Percentiles rank a stretch among this genome's conserved stretches.
Evolutionary conservation across 2,888 invertebrate species (phyloP).

Genomic region (Uropetala carovei): DNA sequence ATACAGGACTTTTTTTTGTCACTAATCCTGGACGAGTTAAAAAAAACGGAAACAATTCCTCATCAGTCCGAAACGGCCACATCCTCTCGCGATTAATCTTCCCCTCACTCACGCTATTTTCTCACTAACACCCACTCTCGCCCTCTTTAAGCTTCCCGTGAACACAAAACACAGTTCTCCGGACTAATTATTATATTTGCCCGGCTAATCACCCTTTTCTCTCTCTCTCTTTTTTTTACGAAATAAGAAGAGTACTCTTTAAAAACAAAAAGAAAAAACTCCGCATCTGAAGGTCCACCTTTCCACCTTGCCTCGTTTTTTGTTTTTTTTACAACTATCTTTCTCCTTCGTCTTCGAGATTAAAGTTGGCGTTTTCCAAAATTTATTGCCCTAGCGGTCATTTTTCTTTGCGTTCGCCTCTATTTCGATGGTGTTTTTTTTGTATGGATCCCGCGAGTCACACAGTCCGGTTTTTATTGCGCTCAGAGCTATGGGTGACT

Average conservation of each 20-base stretch:
- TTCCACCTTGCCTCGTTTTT: background rate
- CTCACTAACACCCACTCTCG: background rate
- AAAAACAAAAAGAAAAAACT: too few species aligned
- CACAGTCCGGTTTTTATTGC: background rate
- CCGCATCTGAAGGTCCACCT: background rate
- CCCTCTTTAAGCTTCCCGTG: background rate
- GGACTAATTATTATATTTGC: slow-evolving; percentile 34
- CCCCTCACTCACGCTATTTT: slow-evolving; percentile 28
- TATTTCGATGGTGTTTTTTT: background rate
- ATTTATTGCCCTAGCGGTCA: too few species aligned
- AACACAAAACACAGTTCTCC: background rate
- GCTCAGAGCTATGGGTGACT: background rate
- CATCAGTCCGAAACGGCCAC: slow-evolving; percentile 43
- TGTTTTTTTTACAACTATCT: too few species aligned
- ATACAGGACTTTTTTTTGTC: background rate
- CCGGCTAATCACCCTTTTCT: slow-evolving; percentile 13
- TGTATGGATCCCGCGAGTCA: background rate
- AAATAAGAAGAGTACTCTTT: background rate
- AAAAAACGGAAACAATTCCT: slow-evolving; percentile 57
- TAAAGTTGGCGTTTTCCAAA: too few species aligned
- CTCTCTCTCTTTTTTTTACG: background rate
- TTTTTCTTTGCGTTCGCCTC: background rate
- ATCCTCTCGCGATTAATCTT: slow-evolving; percentile 55
- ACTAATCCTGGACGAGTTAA: slow-evolving; percentile 17
- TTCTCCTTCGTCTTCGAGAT: too few species aligned